A percentile compares a stretch with the other conserved stretches of the same genome.
phyloP scores from a whole-genome alignment of 92 coral and sea anemone genomes.

The Parazoanthus swiftii region DNA sequence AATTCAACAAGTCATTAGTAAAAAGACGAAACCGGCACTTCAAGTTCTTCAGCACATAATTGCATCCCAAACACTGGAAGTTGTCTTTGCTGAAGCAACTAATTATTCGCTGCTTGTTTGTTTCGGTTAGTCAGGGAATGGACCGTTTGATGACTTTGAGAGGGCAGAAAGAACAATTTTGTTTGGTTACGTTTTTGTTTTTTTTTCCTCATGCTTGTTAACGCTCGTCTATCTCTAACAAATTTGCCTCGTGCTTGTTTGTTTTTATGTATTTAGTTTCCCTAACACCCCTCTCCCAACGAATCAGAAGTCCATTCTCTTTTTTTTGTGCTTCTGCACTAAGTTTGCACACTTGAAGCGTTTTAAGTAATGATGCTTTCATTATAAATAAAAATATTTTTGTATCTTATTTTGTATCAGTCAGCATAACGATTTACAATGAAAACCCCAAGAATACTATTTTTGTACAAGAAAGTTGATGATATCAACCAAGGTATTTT shows the following conservation, averaged over 20 bases:
- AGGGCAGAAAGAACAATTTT: no score
- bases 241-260: no score
- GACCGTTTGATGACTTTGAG: no score
- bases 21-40: not conserved
- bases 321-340: not conserved
- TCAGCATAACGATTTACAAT: not conserved
- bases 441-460: slow-evolving; percentile 8
- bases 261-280: not conserved
- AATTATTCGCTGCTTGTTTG: no score
- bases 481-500: not conserved
- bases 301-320: no score
- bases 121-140: no score
- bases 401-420: not conserved
- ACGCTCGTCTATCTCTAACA: no score
- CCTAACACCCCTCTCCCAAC: no score
- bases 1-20: not conserved
- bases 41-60: no score
- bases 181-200: no score
- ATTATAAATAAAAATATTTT: not conserved
- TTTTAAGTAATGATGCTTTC: not conserved
- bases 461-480: slow-evolving; percentile 13
- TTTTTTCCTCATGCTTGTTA: no score
- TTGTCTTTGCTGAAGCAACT: not conserved
- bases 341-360: not conserved
- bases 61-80: not conserved